Conservation (phyloP, 2,888 invertebrate species). For the Eristalis intricaria region DNA sequence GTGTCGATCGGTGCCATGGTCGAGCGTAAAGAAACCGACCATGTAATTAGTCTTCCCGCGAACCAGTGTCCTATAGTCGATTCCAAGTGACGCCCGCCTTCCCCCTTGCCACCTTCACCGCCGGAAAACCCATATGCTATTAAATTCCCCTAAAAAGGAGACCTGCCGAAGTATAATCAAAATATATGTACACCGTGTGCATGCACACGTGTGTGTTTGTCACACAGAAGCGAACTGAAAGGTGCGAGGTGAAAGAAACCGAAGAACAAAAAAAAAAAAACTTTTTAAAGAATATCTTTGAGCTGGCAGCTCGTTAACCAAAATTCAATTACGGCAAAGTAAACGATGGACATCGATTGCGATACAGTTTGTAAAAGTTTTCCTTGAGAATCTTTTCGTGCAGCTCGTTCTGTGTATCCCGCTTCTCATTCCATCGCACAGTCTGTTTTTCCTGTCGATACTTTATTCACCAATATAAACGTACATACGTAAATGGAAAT, state of each 20-base stretch:
- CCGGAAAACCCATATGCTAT: too few species aligned
- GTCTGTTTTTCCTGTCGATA: slow-evolving; percentile 24
- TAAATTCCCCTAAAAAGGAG: too few species aligned
- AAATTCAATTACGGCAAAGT: slow-evolving; percentile 63
- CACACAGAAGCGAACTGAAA: neutral
- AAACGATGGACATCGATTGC: slow-evolving; percentile 58
- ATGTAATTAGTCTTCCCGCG: too few species aligned
- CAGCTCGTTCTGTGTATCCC: neutral
- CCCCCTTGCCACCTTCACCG: too few species aligned
- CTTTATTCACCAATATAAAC: slow-evolving; percentile 38
- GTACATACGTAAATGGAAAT: slow-evolving; percentile 3
- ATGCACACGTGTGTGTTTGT: too few species aligned
- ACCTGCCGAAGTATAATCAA: too few species aligned
- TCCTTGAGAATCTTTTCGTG: neutral
- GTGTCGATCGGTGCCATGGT: too few species aligned
- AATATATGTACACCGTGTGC: too few species aligned
- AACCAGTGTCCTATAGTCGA: too few species aligned
- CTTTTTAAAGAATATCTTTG: slow-evolving; percentile 43
- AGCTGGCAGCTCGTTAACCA: slow-evolving; percentile 59
- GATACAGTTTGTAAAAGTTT: slow-evolving; percentile 57
- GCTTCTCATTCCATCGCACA: neutral
- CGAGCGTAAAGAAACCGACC: too few species aligned
- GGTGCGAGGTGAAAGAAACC: neutral
- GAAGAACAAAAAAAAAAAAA: slow-evolving; percentile 1
- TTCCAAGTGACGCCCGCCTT: too few species aligned